Evolutionary conservation across 2,888 invertebrate species (phyloP).

Genomic region (Trimorus sp.): DNA sequence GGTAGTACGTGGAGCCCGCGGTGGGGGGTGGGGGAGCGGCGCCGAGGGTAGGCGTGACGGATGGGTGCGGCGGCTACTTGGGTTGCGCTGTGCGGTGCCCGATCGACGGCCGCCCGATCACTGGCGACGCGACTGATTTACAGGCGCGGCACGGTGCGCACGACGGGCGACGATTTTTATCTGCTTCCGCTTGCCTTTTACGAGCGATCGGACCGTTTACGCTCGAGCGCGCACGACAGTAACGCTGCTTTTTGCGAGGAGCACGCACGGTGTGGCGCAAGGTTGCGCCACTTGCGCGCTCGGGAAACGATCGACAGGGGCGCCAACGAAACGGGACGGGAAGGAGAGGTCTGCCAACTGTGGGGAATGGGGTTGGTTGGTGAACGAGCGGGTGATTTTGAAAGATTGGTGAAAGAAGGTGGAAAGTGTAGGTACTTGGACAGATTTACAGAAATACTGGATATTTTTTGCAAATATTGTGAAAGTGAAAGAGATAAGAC

Average conservation of each 20-base stretch:
- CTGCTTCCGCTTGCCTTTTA: constrained; percentile 57
- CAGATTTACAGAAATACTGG: too few relatives aligned
- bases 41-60: constrained; percentile 78
- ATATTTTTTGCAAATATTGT: too few relatives aligned
- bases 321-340: neutral
- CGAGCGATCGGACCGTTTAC: constrained; percentile 31
- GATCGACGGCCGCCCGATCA: constrained; percentile 26
- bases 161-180: constrained; percentile 36
- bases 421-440: too few relatives aligned
- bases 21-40: constrained; percentile 81
- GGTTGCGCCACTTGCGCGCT: neutral
- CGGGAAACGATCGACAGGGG: neutral
- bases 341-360: neutral
- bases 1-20: constrained; percentile 79
- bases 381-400: too few relatives aligned
- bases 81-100: neutral
- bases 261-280: neutral
- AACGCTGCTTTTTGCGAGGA: neutral
- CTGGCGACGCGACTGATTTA: constrained; percentile 43
- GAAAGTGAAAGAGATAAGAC: too few relatives aligned
- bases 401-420: too few relatives aligned
- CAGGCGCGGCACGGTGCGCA: constrained; percentile 35
- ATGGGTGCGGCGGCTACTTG: constrained; percentile 5
- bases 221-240: constrained; percentile 1
- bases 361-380: neutral